Conservation (phyloP, 2,113 vertebrate species). For the Cavia porcellus region DNA sequence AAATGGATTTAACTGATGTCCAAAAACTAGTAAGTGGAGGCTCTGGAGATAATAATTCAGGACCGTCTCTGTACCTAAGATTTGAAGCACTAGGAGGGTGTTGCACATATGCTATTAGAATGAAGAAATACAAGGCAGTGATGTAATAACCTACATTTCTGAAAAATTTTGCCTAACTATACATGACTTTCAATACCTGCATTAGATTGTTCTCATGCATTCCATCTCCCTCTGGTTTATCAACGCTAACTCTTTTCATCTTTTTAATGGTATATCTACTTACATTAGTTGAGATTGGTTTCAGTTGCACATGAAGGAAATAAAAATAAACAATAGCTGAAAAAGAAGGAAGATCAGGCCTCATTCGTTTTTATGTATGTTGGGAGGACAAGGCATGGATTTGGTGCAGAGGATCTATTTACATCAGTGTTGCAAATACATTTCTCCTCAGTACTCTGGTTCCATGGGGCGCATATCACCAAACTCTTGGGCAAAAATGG, state of each 20-base stretch:
- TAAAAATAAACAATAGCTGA: not conserved
- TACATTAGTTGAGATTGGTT: not conserved
- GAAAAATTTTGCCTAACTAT: not conserved
- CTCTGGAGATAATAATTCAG: not conserved
- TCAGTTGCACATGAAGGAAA: not conserved
- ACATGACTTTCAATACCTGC: not conserved
- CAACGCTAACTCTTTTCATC: not conserved
- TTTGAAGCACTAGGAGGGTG: not conserved
- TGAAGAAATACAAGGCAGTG: not conserved
- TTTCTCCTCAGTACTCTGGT: not conserved
- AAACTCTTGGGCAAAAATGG: not conserved
- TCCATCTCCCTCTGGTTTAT: not conserved
- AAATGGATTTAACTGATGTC: not conserved
- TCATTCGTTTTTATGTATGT: not conserved
- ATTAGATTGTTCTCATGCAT: not conserved
- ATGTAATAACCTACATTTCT: not conserved
- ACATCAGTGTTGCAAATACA: accelerated
- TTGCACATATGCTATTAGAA: not conserved
- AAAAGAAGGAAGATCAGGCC: not conserved
- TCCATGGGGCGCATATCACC: not conserved
- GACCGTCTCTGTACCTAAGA: not conserved
- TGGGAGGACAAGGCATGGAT: not conserved
- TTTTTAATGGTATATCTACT: not conserved
- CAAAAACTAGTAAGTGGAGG: not conserved
- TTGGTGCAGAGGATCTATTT: not conserved